phyloP scores from a whole-genome alignment of 2,113 vertebrate species.

The Crocuta crocuta region DNA sequence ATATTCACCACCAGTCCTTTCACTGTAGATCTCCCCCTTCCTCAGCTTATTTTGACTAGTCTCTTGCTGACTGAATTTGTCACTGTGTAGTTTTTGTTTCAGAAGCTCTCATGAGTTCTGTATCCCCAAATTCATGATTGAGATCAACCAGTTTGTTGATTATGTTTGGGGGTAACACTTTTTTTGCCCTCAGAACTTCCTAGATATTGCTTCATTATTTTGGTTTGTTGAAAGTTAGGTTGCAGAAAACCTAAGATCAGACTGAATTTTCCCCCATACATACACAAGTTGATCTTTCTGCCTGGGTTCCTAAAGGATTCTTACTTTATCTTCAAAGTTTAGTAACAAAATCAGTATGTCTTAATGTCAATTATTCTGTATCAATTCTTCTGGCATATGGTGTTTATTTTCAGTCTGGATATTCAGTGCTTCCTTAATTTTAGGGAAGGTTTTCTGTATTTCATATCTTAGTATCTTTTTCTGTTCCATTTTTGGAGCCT shows the following conservation, averaged over 20 bases:
- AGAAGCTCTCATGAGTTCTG: background rate
- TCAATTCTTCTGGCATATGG: background rate
- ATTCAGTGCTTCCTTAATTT: conserved; percentile 41
- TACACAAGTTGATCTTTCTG: conserved; percentile 40
- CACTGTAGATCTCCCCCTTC: background rate
- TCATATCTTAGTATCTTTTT: background rate
- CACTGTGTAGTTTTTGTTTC: background rate
- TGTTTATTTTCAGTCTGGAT: background rate
- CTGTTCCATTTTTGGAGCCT: conserved; percentile 22
- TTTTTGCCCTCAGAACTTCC: background rate
- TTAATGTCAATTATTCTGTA: background rate
- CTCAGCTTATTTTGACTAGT: conserved; percentile 45
- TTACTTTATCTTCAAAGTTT: conserved; percentile 47
- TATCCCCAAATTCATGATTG: background rate
- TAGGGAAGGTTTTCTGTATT: background rate
- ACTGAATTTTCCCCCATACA: background rate
- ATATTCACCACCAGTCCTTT: background rate
- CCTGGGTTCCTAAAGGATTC: background rate
- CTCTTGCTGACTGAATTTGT: conserved; percentile 54
- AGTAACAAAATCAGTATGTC: conserved; percentile 21
- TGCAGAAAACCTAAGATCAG: background rate
- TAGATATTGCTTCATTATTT: background rate
- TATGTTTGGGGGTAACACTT: background rate
- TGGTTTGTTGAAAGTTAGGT: background rate
- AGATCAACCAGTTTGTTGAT: background rate